Percentiles rank a stretch among this genome's conserved stretches.
Conservation (phyloP, 2,888 invertebrate genomes). For the Himalopsyche anomala region DNA sequence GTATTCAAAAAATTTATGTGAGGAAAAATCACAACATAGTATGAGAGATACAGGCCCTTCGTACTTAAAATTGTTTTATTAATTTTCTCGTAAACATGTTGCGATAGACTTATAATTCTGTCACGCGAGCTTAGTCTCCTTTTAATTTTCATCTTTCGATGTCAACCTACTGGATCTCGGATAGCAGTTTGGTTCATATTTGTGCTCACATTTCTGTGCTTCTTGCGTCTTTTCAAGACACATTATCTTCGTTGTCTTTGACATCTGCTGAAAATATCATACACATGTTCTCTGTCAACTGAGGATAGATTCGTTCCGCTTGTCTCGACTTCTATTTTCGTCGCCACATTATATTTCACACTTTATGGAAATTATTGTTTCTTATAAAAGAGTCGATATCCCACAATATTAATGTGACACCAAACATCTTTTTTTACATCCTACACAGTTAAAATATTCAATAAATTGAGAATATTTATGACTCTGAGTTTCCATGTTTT, state of each 20-base stretch:
- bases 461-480: neutral
- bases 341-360: neutral
- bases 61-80: neutral
- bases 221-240: constrained; percentile 13
- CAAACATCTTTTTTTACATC: neutral
- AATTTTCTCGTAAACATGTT: neutral
- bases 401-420: constrained; percentile 6
- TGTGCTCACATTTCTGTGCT: neutral
- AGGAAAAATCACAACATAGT: too few species aligned
- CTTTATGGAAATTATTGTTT: constrained; percentile 29
- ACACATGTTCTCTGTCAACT: constrained; percentile 7
- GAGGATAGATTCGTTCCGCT: constrained; percentile 15
- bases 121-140: neutral
- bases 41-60: too few species aligned
- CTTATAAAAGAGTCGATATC: constrained; percentile 15
- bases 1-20: neutral
- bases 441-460: neutral
- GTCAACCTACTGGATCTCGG: neutral
- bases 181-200: neutral
- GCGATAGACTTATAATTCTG: neutral
- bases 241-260: neutral
- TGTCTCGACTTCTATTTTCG: constrained; percentile 8
- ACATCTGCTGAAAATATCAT: constrained; percentile 42
- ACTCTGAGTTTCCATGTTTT: too few species aligned
- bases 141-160: neutral